phyloP scores from a whole-genome alignment of 2,113 vertebrate species.

The Chascanopsetta lugubris region DNA sequence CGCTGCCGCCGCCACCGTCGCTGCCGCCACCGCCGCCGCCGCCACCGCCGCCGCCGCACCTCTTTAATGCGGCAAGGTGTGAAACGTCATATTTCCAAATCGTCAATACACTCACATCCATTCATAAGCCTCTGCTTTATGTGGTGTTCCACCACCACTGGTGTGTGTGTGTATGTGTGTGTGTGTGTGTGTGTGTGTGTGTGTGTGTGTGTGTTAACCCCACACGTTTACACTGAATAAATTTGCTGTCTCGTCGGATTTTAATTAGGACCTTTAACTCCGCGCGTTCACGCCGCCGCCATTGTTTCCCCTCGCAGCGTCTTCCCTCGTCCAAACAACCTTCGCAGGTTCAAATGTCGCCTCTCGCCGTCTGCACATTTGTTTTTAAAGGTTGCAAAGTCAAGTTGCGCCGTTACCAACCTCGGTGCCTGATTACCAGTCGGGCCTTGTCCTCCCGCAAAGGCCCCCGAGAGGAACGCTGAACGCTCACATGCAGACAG shows the following conservation, averaged over 20 bases:
- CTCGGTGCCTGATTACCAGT: neutral
- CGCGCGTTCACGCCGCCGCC: neutral
- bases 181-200: neutral
- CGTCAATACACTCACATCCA: too few relatives aligned
- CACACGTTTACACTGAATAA: neutral
- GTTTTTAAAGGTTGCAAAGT: neutral
- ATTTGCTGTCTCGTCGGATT: neutral
- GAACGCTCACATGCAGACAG: constrained; percentile 18
- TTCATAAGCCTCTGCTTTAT: constrained; percentile 43
- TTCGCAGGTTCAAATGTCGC: neutral
- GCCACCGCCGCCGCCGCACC: constrained; percentile 1
- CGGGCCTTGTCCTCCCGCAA: neutral
- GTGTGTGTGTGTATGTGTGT: neutral
- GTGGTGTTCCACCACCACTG: neutral
- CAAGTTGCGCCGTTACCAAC: neutral
- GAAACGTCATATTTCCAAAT: constrained; percentile 7
- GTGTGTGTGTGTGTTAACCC: neutral
- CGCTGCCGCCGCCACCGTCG: constrained; percentile 3
- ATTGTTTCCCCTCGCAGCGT: neutral
- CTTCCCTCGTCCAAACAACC: neutral
- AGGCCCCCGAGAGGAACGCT: neutral
- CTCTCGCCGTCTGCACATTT: neutral
- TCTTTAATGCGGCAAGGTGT: constrained; percentile 28
- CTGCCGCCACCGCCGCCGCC: constrained; percentile 22
- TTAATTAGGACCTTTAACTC: neutral